These are phyloP conservation scores for Acronicta aceris DNA, from an alignment of 2,888 invertebrate species.

Conservation along the genomic window DNA sequence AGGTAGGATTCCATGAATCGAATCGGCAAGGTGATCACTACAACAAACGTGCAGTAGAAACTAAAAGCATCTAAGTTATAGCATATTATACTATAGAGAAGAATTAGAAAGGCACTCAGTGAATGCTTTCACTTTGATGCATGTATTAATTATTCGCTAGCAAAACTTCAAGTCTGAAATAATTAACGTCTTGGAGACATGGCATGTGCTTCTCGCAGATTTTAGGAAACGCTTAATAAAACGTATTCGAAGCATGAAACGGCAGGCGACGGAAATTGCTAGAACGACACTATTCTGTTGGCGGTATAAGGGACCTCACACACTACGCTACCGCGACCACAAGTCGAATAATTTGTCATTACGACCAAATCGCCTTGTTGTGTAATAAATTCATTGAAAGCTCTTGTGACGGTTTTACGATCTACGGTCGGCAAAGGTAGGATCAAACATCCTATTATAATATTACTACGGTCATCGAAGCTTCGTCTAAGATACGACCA, in stretches of 20 bases:
- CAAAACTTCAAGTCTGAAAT: conserved; percentile 17
- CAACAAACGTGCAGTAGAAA: too few relatives aligned
- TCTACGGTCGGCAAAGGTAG: too few relatives aligned
- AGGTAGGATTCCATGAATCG: too few relatives aligned
- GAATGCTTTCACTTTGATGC: neutral
- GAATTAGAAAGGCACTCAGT: too few relatives aligned
- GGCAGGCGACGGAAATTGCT: conserved; percentile 44
- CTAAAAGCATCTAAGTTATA: too few relatives aligned
- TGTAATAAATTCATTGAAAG: too few relatives aligned
- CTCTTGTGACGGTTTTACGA: too few relatives aligned
- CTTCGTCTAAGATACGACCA: too few relatives aligned
- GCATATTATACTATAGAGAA: too few relatives aligned
- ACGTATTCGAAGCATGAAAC: conserved; percentile 40
- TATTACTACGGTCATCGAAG: too few relatives aligned
- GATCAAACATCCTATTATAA: too few relatives aligned
- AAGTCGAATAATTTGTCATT: neutral
- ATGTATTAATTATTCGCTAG: neutral
- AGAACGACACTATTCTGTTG: conserved; percentile 26
- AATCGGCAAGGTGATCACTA: too few relatives aligned
- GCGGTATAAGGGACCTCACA: neutral
- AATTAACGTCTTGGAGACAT: conserved; percentile 26
- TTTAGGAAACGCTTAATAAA: conserved; percentile 49
- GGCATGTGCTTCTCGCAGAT: conserved; percentile 21
- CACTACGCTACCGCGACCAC: neutral
- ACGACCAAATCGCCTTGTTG: neutral